Conservation (phyloP, 92 coral and sea anemone species). For the Zoanthus gigantus region DNA sequence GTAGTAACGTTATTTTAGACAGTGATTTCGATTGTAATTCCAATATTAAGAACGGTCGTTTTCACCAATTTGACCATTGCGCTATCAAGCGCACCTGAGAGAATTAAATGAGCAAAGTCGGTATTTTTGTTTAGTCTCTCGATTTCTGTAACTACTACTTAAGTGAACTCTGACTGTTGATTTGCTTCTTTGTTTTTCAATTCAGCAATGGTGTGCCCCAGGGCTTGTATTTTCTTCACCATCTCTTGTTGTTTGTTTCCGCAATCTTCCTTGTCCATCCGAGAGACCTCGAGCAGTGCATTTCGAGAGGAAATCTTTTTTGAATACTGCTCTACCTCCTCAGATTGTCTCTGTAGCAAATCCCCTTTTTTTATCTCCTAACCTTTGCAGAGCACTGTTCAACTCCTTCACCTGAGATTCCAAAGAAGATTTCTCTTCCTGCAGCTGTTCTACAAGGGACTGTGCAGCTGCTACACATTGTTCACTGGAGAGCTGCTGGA, state of each 20-base stretch:
- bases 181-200: slow-evolving; percentile 78
- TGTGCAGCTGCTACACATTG: slow-evolving; percentile 81
- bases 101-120: too few species aligned
- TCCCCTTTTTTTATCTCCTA: slow-evolving; percentile 83
- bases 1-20: too few species aligned
- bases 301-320: slow-evolving; percentile 66
- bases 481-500: slow-evolving; percentile 94
- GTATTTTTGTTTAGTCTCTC: slow-evolving; percentile 68
- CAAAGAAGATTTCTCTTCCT: slow-evolving; percentile 79
- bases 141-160: slow-evolving; percentile 91
- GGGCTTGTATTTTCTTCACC: slow-evolving; percentile 56
- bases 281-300: slow-evolving; percentile 60
- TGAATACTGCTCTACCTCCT: slow-evolving; percentile 85
- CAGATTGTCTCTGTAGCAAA: slow-evolving; percentile 81
- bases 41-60: too few species aligned
- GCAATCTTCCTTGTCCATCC: slow-evolving; percentile 71
- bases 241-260: slow-evolving; percentile 64
- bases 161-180: slow-evolving; percentile 82
- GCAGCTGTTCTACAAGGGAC: slow-evolving; percentile 79
- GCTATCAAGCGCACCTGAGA: too few species aligned
- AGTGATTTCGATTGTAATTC: too few species aligned
- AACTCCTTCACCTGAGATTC: slow-evolving; percentile 84
- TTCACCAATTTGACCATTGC: too few species aligned
- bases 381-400: slow-evolving; percentile 65
- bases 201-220: slow-evolving; percentile 72